Conservation (phyloP, 2,888 invertebrate genomes). For the Plusia festucae region DNA sequence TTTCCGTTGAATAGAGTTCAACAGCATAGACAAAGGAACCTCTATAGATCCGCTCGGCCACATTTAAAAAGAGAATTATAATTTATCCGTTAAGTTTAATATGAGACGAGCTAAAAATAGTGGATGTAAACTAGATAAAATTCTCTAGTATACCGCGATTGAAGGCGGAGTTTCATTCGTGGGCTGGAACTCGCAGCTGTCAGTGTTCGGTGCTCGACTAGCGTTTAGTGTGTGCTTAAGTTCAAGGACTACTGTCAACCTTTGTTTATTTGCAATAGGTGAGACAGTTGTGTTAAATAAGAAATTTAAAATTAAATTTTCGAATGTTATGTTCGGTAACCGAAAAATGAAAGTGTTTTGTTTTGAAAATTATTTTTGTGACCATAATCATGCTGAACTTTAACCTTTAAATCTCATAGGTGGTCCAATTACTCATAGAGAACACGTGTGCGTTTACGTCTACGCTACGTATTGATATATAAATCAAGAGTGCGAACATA, state of each 20-base stretch:
- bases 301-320: neutral
- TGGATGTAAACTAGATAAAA: conserved; percentile 78
- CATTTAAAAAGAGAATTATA: conserved; percentile 50
- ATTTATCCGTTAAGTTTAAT: conserved; percentile 71
- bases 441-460: conserved; percentile 22
- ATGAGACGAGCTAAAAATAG: conserved; percentile 77
- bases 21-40: conserved; percentile 50
- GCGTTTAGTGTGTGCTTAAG: conserved; percentile 73
- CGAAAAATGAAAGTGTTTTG: neutral
- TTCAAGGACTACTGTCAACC: conserved; percentile 74
- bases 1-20: conserved; percentile 56
- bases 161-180: conserved; percentile 60
- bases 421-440: conserved; percentile 5
- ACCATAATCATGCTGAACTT: neutral
- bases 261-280: conserved; percentile 73
- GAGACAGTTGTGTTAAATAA: conserved; percentile 46
- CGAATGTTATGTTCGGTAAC: neutral
- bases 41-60: conserved; percentile 24
- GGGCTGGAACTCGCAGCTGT: conserved; percentile 68
- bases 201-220: conserved; percentile 62
- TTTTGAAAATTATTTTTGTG: neutral
- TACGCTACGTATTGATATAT: conserved; percentile 31
- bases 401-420: neutral
- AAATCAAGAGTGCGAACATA: conserved; percentile 37
- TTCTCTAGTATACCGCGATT: conserved; percentile 73